Evolutionary conservation across 2,888 invertebrate genomes (phyloP).

Genomic region (Philonicus albiceps): DNA sequence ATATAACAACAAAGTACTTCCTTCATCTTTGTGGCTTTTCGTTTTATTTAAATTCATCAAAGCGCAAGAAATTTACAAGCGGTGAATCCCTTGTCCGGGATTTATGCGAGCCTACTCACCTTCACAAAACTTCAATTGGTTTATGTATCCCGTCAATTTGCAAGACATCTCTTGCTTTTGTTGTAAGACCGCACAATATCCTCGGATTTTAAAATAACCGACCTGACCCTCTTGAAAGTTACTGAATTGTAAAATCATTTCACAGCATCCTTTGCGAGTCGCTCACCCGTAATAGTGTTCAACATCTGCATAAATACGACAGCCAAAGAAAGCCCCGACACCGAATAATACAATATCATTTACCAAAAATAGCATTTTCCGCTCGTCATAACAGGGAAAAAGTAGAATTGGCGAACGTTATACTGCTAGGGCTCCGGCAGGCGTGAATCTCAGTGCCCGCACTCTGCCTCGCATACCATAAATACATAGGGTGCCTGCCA

Average conservation of each 20-base stretch:
- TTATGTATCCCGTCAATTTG: neutral
- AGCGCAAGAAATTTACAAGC: neutral
- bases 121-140: neutral
- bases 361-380: slow-evolving; percentile 14
- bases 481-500: neutral
- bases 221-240: neutral
- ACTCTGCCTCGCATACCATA: neutral
- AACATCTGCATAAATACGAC: neutral
- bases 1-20: neutral
- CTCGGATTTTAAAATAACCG: neutral
- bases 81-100: neutral
- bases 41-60: neutral
- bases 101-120: neutral
- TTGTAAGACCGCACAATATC: neutral
- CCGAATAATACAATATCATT: slow-evolving; percentile 25
- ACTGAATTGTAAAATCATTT: slow-evolving; percentile 17
- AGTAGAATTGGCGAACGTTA: neutral
- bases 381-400: slow-evolving; percentile 5
- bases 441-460: slow-evolving; percentile 28
- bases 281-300: slow-evolving; percentile 12
- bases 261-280: neutral
- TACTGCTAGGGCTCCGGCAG: neutral
- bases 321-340: neutral
- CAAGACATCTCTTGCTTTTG: neutral
- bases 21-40: neutral